These are phyloP conservation scores for Cataglyphis livida DNA, from an alignment of 2,888 invertebrate species.

Conservation along the genomic window DNA sequence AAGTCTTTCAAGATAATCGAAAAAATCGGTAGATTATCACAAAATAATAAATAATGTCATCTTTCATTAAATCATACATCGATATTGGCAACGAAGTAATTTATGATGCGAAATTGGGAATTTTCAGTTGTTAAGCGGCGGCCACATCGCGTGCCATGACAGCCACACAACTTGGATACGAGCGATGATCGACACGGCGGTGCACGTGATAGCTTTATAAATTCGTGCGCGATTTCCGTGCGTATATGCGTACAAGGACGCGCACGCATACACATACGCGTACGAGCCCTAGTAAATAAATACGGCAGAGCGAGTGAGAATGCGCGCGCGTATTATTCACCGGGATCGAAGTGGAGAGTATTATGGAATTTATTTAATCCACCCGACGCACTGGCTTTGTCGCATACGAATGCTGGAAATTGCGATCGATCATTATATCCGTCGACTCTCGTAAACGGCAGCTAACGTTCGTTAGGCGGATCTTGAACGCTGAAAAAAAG, in stretches of 20 bases:
- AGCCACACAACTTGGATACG: conserved; percentile 49
- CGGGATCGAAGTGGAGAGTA: conserved; percentile 79
- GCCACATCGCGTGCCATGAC: conserved; percentile 13
- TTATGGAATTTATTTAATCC: conserved; percentile 83
- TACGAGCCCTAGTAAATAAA: conserved; percentile 70
- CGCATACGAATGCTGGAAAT: conserved; percentile 79
- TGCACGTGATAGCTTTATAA: conserved; percentile 77
- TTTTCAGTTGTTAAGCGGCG: conserved; percentile 55
- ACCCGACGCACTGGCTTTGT: conserved; percentile 80
- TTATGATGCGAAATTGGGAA: conserved; percentile 49
- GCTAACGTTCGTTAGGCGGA: conserved; percentile 59
- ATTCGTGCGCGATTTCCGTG: conserved; percentile 61
- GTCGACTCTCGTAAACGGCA: conserved; percentile 71
- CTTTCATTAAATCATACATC: background rate
- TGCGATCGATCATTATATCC: conserved; percentile 79
- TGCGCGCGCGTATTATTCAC: conserved; percentile 72
- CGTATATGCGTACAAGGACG: background rate
- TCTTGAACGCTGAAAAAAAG: conserved; percentile 40
- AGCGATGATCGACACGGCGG: conserved; percentile 74
- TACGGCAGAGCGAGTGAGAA: conserved; percentile 61
- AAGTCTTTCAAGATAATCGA: conserved; percentile 57
- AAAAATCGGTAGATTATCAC: conserved; percentile 59
- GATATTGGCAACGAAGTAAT: conserved; percentile 43
- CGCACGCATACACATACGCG: conserved; percentile 45
- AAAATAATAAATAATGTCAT: conserved; percentile 40